Conservation (phyloP, 1,140 invertebrate genomes). For the Colletes gigas region DNA sequence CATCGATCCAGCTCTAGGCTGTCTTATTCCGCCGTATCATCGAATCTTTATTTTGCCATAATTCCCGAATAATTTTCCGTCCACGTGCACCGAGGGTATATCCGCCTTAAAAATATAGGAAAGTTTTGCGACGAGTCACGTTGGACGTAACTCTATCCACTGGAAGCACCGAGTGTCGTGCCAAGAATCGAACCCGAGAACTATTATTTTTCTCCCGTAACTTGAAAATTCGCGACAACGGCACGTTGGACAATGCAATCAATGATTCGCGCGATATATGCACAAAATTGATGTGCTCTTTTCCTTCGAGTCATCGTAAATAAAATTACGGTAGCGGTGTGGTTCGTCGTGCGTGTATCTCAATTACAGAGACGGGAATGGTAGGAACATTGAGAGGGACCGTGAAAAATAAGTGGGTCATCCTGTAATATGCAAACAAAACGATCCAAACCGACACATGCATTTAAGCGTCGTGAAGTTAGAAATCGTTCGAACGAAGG, state of each 20-base stretch:
- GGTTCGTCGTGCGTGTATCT: background rate
- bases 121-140: background rate
- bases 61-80: background rate
- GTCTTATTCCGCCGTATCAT: background rate
- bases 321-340: background rate
- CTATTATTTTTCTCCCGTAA: background rate
- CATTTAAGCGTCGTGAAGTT: too few relatives aligned
- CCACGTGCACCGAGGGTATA: background rate
- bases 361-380: background rate
- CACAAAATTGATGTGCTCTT: background rate
- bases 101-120: background rate
- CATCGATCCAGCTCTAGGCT: background rate
- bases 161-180: background rate
- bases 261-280: background rate
- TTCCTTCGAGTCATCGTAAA: background rate
- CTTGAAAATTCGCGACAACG: background rate
- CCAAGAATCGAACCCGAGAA: background rate
- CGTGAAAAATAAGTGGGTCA: slow-evolving; percentile 9
- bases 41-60: background rate
- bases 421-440: slow-evolving; percentile 13
- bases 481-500: background rate
- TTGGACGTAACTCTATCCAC: background rate
- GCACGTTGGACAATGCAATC: background rate
- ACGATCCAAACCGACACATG: background rate
- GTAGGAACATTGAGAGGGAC: background rate